Evolutionary conservation across 2,888 invertebrate genomes (phyloP), one percentile per base, ranked within the genome.

Genomic region (Parapristionchus giblindavisi): DNA sequence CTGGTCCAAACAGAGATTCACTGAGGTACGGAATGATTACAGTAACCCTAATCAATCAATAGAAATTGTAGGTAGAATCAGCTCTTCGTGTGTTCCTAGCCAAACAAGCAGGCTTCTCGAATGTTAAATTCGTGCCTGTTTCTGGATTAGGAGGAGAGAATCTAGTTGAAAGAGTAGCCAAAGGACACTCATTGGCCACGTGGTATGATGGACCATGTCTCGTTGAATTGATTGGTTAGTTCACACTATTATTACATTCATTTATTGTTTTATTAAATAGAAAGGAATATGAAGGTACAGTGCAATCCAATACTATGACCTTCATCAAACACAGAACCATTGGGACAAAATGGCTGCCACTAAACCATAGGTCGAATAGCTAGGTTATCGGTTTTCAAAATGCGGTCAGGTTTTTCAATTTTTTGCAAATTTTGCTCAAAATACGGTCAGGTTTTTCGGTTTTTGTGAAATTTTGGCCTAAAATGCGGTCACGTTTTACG

Each of bases 121-220:
- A 76, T 8, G 74, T 79, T 1, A 92, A 92, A 1, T 98, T 93
- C 89, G 93, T 98, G 24, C 98, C 99, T 2, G 96, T 96, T 87
- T 96, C 96, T 80, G 99, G 99, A 3, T 90, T 99, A n/a, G 93
- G 93, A 1, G 99, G 99, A 14, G 94, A 95, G 88, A 99, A 99
- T 90, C 91, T 96, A 75, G 92, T 92, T 0, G 91, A 92, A 77
- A 89, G 91, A 91, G 92, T 93, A 0, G 91, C 36, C 1, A 71
- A 71, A 56, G 70, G 85, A 0, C 84, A 81, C 40, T 80, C 84
- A n/a, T 85, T 96, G 92, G 93, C 85, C 17, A 75, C 85, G 3
- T 92, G 93, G 93, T 99, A 97, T 89, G 91, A 90, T 51, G 98
- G 96, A 1, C 93, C 93, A 0, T 92, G 93, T 79, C 90, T 98